Percentiles rank a stretch among this genome's conserved stretches.
Conservation (phyloP, 1,140 invertebrate genomes). For the Rhynchophorus ferrugineus region DNA sequence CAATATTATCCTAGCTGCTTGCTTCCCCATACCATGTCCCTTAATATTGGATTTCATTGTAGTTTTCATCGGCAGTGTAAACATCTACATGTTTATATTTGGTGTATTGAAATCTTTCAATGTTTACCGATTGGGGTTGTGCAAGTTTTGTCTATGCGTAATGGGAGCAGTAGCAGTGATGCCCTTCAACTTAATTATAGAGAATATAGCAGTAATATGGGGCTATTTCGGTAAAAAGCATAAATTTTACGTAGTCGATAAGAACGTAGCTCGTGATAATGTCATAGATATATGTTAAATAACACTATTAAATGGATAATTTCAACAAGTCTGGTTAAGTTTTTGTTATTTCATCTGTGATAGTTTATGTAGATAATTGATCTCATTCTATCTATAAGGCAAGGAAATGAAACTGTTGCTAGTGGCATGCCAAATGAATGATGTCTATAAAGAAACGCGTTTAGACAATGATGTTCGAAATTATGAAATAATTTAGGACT, state of each 20-base stretch:
- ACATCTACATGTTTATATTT: slow-evolving; percentile 94
- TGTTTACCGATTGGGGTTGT: slow-evolving; percentile 72
- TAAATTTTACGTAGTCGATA: slow-evolving; percentile 93
- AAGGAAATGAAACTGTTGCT: background rate
- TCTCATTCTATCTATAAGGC: slow-evolving; percentile 15
- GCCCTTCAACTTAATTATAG: slow-evolving; percentile 85
- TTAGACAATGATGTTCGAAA: too few species aligned
- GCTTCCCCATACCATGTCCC: slow-evolving; percentile 80
- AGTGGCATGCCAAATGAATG: background rate
- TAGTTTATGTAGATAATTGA: slow-evolving; percentile 15
- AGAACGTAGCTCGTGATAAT: too few species aligned
- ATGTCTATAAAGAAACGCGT: too few species aligned
- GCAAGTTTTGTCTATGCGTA: slow-evolving; percentile 73
- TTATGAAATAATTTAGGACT: too few species aligned
- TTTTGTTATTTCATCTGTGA: slow-evolving; percentile 18
- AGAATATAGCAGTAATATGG: slow-evolving; percentile 91
- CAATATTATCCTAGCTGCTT: slow-evolving; percentile 75
- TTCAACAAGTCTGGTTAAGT: background rate
- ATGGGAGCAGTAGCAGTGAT: slow-evolving; percentile 80
- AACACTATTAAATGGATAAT: too few species aligned
- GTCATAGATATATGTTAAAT: too few species aligned
- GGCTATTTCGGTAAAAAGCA: slow-evolving; percentile 86
- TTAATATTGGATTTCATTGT: slow-evolving; percentile 75
- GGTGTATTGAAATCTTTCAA: slow-evolving; percentile 93
- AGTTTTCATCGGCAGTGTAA: slow-evolving; percentile 83